Base-by-base conservation (phyloP, 2,797 vertebrate species). In the Rhinogobio ventralis region DNA sequence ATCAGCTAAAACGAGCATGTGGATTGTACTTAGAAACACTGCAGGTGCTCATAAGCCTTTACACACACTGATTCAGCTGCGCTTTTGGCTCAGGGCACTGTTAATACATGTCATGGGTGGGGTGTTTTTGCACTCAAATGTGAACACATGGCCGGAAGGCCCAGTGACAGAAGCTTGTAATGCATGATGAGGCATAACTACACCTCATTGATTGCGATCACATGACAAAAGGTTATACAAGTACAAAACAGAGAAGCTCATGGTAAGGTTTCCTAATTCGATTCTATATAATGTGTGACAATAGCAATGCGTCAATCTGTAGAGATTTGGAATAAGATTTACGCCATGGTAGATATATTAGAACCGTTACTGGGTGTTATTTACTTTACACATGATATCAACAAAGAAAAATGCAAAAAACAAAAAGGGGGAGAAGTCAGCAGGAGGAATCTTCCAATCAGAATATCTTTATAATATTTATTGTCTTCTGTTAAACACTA, bases 1-100 rank as follows among this genome's bases (percentile, higher is more conserved):
- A 83, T 77, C 73, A 83, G 73, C 82, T 83, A 77, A 67, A 83
- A 67, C 20, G 64, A 68, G 60, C 46, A 25, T 69, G 82, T 69
- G 73, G 33, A 84, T 84, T 68, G 76, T 71, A 72, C 75, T 57
- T 60, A 72, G 66, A 79, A 84, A 64, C 53, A 60, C 75, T 46
- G 76, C 39, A 71, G 76, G 67, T 84, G 75, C 49, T 68, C 64
- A 19, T 68, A 46, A 84, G 76, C 23, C 83, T 42, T 72, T 49
- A 84, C 55, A 79, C 66, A 57, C 39, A 60, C 36, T 78, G 36
- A 46, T 46, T 67, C 25, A 76, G 46, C 46, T 68, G 72, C 20
- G 33, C 68, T 62, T 83, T 83, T 69, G 49, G 49, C 82, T 51
- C 39, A 45, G 64, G 49, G 49, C 73, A 68, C 30, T 42, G 46